Evolutionary conservation across 2,113 vertebrate species (phyloP).

Genomic region (Isurus oxyrinchus): DNA sequence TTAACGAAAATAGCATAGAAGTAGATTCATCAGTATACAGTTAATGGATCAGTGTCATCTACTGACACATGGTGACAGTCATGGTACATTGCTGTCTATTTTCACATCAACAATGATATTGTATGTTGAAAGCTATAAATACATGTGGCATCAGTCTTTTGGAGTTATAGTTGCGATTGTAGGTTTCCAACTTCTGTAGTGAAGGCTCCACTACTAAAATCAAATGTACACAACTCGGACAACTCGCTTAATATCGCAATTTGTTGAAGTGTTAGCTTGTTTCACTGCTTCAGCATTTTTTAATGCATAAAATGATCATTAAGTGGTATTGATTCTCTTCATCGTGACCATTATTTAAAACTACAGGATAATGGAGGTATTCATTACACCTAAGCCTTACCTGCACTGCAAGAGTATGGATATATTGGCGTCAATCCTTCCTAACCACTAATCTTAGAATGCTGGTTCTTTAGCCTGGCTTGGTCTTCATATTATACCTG

Average conservation of each 20-base stretch:
- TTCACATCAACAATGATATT: too few relatives aligned
- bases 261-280: not conserved
- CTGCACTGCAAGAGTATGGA: not conserved
- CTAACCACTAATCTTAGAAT: not conserved
- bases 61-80: not conserved
- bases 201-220: not conserved
- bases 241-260: not conserved
- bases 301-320: not conserved
- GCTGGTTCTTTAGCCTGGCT: not conserved
- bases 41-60: not conserved
- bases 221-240: not conserved
- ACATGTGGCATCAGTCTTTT: not conserved
- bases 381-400: not conserved
- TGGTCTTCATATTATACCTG: not conserved
- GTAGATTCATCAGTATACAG: not conserved
- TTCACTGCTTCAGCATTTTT: not conserved
- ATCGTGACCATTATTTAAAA: not conserved
- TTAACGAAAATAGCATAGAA: not conserved
- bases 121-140: not conserved
- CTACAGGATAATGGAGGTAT: not conserved
- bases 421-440: not conserved
- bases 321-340: not conserved
- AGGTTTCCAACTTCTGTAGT: not conserved
- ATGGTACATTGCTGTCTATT: not conserved
- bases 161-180: not conserved